phyloP scores from a whole-genome alignment of 2,113 vertebrate species.

The Vulpes lagopus region DNA sequence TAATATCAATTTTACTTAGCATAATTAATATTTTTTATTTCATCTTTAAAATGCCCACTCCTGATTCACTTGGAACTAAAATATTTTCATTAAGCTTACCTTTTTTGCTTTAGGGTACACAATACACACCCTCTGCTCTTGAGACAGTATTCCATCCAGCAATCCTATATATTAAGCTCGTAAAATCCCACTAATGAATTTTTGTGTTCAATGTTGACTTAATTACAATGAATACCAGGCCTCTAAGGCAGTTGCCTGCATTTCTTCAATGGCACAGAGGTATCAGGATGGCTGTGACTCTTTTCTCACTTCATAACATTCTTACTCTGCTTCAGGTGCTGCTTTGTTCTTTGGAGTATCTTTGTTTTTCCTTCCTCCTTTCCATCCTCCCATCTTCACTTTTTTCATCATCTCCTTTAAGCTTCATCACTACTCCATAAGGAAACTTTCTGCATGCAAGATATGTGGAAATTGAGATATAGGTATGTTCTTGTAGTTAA shows the following conservation, averaged over 20 bases:
- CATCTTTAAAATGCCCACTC: background rate
- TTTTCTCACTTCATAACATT: rapidly evolving
- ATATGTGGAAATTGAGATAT: background rate
- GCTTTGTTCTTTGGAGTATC: background rate
- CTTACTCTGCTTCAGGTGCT: background rate
- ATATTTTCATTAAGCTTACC: background rate
- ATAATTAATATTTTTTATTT: constrained; percentile 50
- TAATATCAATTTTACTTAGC: constrained; percentile 60
- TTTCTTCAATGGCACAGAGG: rapidly evolving
- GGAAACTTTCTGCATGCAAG: background rate
- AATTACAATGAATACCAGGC: rapidly evolving
- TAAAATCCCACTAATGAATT: background rate
- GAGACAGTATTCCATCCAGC: background rate
- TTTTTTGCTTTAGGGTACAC: background rate
- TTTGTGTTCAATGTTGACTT: background rate
- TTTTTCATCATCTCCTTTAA: background rate
- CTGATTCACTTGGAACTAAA: background rate
- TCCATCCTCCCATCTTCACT: background rate
- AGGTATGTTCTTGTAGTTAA: background rate
- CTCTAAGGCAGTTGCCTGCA: rapidly evolving
- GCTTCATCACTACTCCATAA: background rate
- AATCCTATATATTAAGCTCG: background rate
- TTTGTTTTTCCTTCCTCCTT: background rate
- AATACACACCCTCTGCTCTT: background rate
- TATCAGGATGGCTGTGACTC: rapidly evolving